Conservation (phyloP, 2,888 invertebrate genomes). For the Uropetala carovei region DNA sequence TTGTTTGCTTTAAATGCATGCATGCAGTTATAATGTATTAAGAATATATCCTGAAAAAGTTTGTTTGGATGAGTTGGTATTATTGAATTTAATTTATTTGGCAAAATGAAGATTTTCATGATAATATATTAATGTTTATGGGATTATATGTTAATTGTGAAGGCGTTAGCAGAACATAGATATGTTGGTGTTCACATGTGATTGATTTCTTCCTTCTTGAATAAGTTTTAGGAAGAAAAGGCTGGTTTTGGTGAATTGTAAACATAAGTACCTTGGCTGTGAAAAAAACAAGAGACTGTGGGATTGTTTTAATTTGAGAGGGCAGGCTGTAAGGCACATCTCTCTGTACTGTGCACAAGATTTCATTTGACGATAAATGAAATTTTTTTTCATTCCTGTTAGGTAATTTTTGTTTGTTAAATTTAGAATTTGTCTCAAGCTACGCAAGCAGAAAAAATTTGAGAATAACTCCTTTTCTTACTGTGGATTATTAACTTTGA, state of each 20-base stretch:
- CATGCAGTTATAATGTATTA: constrained; percentile 21
- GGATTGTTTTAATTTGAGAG: background rate
- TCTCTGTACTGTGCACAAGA: background rate
- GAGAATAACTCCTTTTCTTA: background rate
- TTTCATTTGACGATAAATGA: background rate
- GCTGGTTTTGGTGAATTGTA: constrained; percentile 42
- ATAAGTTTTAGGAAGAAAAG: constrained; percentile 2
- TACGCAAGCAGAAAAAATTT: background rate
- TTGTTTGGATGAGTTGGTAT: background rate
- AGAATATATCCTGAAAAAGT: background rate
- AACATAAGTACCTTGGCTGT: constrained; percentile 56
- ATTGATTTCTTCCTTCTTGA: constrained; percentile 45
- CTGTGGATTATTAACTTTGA: constrained; percentile 9
- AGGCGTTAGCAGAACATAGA: constrained; percentile 17
- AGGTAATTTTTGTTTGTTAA: background rate
- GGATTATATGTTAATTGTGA: constrained; percentile 30
- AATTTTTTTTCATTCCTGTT: background rate
- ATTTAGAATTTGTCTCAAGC: background rate
- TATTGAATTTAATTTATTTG: constrained; percentile 29
- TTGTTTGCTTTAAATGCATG: constrained; percentile 20
- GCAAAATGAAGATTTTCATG: background rate
- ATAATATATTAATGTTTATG: constrained; percentile 19
- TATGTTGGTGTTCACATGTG: background rate
- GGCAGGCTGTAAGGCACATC: background rate
- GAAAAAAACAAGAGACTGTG: constrained; percentile 38